These are phyloP conservation scores for Sorex maritimensis DNA, from an alignment of 2,797 vertebrate genomes.

Conservation along the genomic window DNA sequence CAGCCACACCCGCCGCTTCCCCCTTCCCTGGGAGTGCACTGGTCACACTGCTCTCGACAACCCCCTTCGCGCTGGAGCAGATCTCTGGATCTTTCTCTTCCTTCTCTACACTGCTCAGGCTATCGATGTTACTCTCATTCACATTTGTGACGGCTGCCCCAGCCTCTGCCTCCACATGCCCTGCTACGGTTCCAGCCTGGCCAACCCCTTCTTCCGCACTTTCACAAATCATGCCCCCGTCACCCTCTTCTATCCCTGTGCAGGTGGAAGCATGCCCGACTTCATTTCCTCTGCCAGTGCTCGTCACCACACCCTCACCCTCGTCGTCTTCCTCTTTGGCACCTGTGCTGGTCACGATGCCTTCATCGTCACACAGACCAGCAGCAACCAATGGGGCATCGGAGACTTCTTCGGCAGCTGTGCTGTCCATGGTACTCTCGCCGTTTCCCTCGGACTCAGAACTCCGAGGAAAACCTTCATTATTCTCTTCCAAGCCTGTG, in stretches of 20 bases:
- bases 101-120: conserved; percentile 76
- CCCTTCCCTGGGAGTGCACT: conserved; percentile 77
- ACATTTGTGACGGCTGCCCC: conserved; percentile 56
- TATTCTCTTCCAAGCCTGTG: conserved; percentile 88
- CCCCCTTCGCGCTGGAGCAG: conserved; percentile 86
- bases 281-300: conserved; percentile 91
- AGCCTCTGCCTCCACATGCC: conserved; percentile 84
- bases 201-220: conserved; percentile 84
- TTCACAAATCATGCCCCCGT: conserved; percentile 80
- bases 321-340: conserved; percentile 93
- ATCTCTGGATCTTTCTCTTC: conserved; percentile 72
- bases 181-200: conserved; percentile 78
- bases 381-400: conserved; percentile 66
- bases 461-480: conserved; percentile 86
- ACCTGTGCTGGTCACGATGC: conserved; percentile 92
- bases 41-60: conserved; percentile 91
- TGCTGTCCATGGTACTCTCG: conserved; percentile 88
- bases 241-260: conserved; percentile 85
- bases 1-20: not conserved
- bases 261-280: conserved; percentile 88
- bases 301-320: conserved; percentile 91
- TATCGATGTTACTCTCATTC: conserved; percentile 83
- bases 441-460: conserved; percentile 88
- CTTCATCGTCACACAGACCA: conserved; percentile 90
- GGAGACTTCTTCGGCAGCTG: conserved; percentile 82